A percentile compares a stretch with the other conserved stretches of the same genome.
phyloP scores from a whole-genome alignment of 1,140 invertebrate species.

The Drosophila nigromelanica region DNA sequence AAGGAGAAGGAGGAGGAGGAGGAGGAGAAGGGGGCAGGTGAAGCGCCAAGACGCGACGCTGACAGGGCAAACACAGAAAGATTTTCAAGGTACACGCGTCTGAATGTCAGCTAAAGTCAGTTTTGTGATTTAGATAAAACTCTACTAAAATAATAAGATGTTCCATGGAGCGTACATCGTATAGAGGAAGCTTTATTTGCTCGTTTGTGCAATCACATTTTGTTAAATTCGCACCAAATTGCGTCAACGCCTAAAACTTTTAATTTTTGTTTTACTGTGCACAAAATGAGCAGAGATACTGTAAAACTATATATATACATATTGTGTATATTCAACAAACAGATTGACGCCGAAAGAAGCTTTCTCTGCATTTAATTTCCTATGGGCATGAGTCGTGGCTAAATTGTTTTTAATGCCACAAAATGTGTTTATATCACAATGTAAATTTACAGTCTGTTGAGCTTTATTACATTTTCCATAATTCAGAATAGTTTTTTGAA shows the following conservation, averaged over 20 bases:
- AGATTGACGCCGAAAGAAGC: background rate
- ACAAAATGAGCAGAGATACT: background rate
- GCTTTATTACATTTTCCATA: constrained; percentile 8
- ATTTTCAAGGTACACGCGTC: constrained; percentile 41
- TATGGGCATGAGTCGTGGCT: background rate
- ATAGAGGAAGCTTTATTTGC: constrained; percentile 15
- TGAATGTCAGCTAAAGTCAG: constrained; percentile 50
- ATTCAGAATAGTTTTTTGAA: constrained; percentile 1
- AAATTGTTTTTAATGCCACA: constrained; percentile 13
- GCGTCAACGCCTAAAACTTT: constrained; percentile 39
- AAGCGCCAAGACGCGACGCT: constrained; percentile 5
- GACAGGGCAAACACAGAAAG: constrained; percentile 45
- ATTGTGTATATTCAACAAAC: background rate
- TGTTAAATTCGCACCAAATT: constrained; percentile 21
- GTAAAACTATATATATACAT: background rate
- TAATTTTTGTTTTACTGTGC: constrained; percentile 4
- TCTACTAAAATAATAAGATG: constrained; percentile 26
- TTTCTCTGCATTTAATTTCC: constrained; percentile 7
- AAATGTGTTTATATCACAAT: constrained; percentile 15
- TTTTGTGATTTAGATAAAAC: constrained; percentile 49
- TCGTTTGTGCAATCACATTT: constrained; percentile 23
- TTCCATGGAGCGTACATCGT: background rate
- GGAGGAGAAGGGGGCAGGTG: background rate
- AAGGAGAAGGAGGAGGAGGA: background rate
- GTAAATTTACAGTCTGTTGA: constrained; percentile 5